Base-by-base conservation (phyloP, 1,140 invertebrate species). In the Halesus radiatus region DNA sequence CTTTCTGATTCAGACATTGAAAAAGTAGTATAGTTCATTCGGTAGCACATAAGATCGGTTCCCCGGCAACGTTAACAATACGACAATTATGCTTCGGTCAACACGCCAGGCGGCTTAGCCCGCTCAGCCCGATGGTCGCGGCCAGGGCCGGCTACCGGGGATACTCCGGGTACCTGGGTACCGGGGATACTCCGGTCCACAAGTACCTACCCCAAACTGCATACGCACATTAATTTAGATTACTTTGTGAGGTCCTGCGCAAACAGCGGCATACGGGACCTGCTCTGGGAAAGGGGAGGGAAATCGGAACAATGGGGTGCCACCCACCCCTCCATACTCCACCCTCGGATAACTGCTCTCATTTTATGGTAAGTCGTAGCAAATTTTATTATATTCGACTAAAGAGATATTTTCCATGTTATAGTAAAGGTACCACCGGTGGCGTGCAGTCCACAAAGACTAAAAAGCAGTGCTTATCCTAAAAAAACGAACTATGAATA, bases 181-280 rank as follows among this genome's bases (percentile, higher is more conserved):
- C 16, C 62, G 23, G 13, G 13, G 0, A 23, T 22, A 8, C 58
- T 8, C 8, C 26, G 22, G 13, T 29, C 29, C 62, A 29, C 62
- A 20, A 32, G 64, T 50, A 66, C 75, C 75, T 50, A 66, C 75
- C 75, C 64, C 66, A 75, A 77, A 78, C 76, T 78, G 77, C 77
- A 72, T 79, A 73, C 68, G 77, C 53, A 73, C 77, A 79, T 79
- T 79, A 79, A 79, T 79, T 79, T 79, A 79, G 77, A 79, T 79
- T 79, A 79, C 77, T 79, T 79, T 79, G 77, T 79, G 60, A 56
- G 56, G 77, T 66, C 66, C 26, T 70, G 76, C 16, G 62, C 50
- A 78, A 78, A 78, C 76, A 78, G 62, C 6, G 75, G 29, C 75
- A 52, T 64, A 50, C 75, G 56, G 32, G 45, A 16, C 50, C 37